Conservation (phyloP, 2,797 vertebrate genomes). For the Microctenopoma steveboyesi region DNA sequence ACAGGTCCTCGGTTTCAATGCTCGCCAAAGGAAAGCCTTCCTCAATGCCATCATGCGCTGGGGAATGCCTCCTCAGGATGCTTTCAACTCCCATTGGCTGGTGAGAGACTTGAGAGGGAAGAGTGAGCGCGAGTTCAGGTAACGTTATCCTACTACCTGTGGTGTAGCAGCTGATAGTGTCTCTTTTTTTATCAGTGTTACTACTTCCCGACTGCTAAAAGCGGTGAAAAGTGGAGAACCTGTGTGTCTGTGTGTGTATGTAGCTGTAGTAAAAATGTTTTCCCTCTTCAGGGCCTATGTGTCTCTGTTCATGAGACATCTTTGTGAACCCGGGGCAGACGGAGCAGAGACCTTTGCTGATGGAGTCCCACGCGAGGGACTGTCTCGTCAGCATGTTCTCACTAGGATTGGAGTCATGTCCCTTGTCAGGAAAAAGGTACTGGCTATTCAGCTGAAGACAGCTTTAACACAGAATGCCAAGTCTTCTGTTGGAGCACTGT, state of each 20-base stretch:
- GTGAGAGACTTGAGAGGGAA: constrained; percentile 96
- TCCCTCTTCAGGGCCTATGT: constrained; percentile 90
- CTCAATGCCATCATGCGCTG: constrained; percentile 99
- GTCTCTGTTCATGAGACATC: constrained; percentile 97
- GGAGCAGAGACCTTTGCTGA: constrained; percentile 98
- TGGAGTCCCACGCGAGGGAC: constrained; percentile 94
- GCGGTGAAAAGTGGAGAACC: neutral
- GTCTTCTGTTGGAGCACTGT: constrained; percentile 16
- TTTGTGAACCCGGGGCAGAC: constrained; percentile 95
- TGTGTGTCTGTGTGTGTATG: neutral
- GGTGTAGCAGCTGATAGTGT: neutral
- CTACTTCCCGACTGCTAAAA: too few relatives aligned
- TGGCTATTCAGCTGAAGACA: constrained; percentile 7
- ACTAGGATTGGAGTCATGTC: constrained; percentile 99
- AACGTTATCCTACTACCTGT: neutral
- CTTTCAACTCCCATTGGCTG: constrained; percentile 99
- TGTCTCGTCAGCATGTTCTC: constrained; percentile 97
- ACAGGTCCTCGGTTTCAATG: constrained; percentile 98
- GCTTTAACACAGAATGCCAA: constrained; percentile 19
- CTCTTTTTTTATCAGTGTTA: too few relatives aligned
- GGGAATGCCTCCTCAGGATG: constrained; percentile 99
- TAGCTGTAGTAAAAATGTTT: neutral
- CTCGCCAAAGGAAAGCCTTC: constrained; percentile 97
- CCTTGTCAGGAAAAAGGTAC: constrained; percentile 98
- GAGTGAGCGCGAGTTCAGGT: constrained; percentile 99